These are phyloP conservation scores for Gorsachius goisagi DNA, from an alignment of 2,113 vertebrate genomes.

Conservation along the genomic window DNA sequence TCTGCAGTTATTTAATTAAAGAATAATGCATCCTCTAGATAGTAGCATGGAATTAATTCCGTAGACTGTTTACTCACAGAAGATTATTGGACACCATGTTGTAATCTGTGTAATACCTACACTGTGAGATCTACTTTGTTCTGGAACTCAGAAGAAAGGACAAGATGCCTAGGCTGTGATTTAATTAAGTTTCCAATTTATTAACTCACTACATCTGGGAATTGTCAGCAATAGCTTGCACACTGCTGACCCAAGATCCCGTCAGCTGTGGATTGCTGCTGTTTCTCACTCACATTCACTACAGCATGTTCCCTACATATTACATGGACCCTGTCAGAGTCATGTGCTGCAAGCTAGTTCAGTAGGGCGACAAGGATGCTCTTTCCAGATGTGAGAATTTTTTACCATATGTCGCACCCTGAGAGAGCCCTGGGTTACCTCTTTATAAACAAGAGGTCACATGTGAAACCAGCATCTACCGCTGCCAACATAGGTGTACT, in stretches of 20 bases:
- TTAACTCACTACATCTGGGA: background rate
- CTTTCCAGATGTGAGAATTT: background rate
- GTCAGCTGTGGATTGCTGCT: background rate
- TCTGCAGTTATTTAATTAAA: background rate
- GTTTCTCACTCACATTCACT: background rate
- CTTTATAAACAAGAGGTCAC: background rate
- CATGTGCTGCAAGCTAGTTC: rapidly evolving
- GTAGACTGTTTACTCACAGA: background rate
- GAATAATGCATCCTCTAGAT: background rate
- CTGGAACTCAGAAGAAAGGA: background rate
- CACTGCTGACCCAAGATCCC: background rate
- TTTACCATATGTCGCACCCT: background rate
- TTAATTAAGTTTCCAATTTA: background rate
- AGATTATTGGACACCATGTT: background rate
- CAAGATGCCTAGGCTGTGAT: background rate
- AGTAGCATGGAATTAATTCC: background rate
- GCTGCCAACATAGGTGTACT: background rate
- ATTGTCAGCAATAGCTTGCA: background rate
- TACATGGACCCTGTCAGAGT: background rate
- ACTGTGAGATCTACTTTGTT: background rate
- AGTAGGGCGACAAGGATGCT: background rate
- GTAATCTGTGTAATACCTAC: background rate
- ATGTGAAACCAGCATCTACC: rapidly evolving
- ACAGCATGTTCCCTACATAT: background rate
- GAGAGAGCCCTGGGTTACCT: background rate